Conservation (phyloP, 2,797 vertebrate genomes). For the Gymnodraco acuticeps region DNA sequence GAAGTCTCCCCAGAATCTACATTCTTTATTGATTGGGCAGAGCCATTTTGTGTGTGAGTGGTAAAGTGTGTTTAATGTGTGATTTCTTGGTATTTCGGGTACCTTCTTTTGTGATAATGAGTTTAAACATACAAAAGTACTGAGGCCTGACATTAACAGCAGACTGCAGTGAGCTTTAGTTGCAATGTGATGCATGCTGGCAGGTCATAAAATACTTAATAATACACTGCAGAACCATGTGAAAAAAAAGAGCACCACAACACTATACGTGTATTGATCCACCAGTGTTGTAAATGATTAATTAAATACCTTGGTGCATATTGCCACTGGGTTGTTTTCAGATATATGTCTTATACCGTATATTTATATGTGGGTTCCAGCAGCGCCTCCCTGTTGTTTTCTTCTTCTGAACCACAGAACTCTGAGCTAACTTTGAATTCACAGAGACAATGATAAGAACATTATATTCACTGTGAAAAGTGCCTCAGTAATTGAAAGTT, state of each 20-base stretch:
- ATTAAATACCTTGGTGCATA: not conserved
- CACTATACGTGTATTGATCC: not conserved
- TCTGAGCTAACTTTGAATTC: constrained; percentile 45
- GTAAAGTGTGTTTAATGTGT: not conserved
- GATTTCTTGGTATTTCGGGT: not conserved
- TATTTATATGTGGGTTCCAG: constrained; percentile 1
- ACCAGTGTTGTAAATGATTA: constrained; percentile 12
- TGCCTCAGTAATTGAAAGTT: constrained; percentile 37
- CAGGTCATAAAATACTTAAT: not conserved
- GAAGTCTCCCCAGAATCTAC: not conserved
- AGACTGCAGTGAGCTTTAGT: constrained; percentile 14
- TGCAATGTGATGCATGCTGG: constrained; percentile 5
- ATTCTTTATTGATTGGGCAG: not conserved
- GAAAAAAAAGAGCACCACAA: not conserved
- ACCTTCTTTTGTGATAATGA: not conserved
- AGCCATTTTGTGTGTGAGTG: not conserved
- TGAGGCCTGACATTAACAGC: not conserved
- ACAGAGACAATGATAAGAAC: constrained; percentile 37
- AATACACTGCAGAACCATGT: not conserved
- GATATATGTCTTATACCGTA: not conserved
- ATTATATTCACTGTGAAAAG: constrained; percentile 30
- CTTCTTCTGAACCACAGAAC: constrained; percentile 17
- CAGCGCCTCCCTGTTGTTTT: not conserved
- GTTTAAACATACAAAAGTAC: constrained; percentile 21
- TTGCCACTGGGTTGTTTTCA: not conserved